Evolutionary conservation across 2,888 invertebrate genomes (phyloP).

Genomic region (Apantesis nais): DNA sequence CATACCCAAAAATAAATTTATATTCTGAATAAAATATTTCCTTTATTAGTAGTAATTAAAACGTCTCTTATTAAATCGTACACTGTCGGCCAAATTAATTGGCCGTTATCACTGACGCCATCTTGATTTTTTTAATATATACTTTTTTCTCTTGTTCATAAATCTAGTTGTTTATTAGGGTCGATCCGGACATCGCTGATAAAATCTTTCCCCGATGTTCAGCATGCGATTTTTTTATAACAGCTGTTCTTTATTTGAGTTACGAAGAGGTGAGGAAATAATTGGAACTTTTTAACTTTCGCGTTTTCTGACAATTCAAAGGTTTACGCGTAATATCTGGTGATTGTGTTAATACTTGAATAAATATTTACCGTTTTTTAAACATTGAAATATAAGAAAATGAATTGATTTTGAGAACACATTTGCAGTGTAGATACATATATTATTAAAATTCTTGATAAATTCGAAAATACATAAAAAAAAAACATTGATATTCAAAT

Average conservation of each 20-base stretch:
- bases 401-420: neutral
- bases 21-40: slow-evolving; percentile 31
- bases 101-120: slow-evolving; percentile 61
- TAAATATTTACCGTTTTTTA: neutral
- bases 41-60: slow-evolving; percentile 58
- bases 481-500: too few species aligned
- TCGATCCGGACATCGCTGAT: slow-evolving; percentile 48
- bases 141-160: slow-evolving; percentile 47
- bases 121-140: slow-evolving; percentile 47
- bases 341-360: neutral
- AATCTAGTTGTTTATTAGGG: slow-evolving; percentile 66
- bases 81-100: slow-evolving; percentile 57
- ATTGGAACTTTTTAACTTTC: neutral
- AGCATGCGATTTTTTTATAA: slow-evolving; percentile 38
- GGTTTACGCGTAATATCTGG: neutral
- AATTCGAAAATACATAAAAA: too few species aligned
- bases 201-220: slow-evolving; percentile 52
- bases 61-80: slow-evolving; percentile 56
- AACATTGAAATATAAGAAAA: neutral
- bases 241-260: slow-evolving; percentile 15
- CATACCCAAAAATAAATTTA: slow-evolving; percentile 1
- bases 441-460: neutral
- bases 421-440: neutral
- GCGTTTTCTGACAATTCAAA: too few species aligned
- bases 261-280: slow-evolving; percentile 10